phyloP scores from a whole-genome alignment of 2,113 vertebrate genomes.

The Rhagologus leucostigma region DNA sequence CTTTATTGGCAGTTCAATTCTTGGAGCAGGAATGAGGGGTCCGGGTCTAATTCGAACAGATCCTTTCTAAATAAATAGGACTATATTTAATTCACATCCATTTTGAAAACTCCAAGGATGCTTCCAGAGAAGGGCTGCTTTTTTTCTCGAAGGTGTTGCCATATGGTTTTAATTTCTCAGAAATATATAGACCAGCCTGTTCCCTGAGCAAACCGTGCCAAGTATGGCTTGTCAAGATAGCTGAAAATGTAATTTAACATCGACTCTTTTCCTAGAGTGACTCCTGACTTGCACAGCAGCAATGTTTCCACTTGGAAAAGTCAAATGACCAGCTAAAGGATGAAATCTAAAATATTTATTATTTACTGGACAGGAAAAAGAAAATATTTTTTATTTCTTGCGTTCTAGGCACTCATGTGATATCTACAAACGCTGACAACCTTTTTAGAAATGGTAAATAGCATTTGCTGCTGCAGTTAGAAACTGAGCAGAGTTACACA shows the following conservation, averaged over 20 bases:
- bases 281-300: conserved; percentile 18
- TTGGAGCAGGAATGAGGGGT: conserved; percentile 17
- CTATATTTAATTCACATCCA: conserved; percentile 67
- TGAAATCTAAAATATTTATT: conserved; percentile 35
- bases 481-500: not conserved
- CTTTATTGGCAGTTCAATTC: not conserved
- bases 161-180: conserved; percentile 78
- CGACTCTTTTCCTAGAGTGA: conserved; percentile 50
- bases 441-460: not conserved
- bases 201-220: conserved; percentile 59
- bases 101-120: conserved; percentile 66
- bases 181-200: conserved; percentile 75
- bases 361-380: not conserved
- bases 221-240: conserved; percentile 68
- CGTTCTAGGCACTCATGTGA: not conserved
- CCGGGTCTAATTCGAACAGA: conserved; percentile 18
- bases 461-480: not conserved
- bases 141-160: conserved; percentile 69
- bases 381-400: conserved; percentile 29
- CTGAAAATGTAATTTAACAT: conserved; percentile 69
- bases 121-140: conserved; percentile 61
- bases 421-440: not conserved
- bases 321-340: conserved; percentile 46
- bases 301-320: conserved; percentile 52
- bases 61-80: conserved; percentile 56